phyloP scores from a whole-genome alignment of 2,113 vertebrate species.

The Triplophysa tibetana region DNA sequence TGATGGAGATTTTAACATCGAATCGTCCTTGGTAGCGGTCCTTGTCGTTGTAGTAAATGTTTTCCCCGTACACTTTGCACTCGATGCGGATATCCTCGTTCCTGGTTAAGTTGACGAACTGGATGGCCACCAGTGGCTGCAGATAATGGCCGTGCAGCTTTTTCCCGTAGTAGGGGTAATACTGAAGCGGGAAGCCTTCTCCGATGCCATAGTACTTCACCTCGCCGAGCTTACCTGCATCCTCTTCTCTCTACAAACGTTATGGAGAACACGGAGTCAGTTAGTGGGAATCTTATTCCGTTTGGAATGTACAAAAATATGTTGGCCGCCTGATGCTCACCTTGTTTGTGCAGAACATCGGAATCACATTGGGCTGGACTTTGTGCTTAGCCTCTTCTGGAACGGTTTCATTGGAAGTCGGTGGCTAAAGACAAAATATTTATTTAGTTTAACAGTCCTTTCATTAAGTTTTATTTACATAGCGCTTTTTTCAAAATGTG shows the following conservation, averaged over 20 bases:
- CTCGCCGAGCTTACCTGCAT: slow-evolving; percentile 76
- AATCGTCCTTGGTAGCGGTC: slow-evolving; percentile 98
- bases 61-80: slow-evolving; percentile 87
- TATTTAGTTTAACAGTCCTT: not conserved
- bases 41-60: slow-evolving; percentile 92
- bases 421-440: slow-evolving; percentile 71
- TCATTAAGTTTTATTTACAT: too few species aligned
- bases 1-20: slow-evolving; percentile 83
- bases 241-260: slow-evolving; percentile 81
- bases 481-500: too few species aligned
- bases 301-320: not conserved
- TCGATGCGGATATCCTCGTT: slow-evolving; percentile 84
- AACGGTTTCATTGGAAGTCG: slow-evolving; percentile 72
- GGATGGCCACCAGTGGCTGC: slow-evolving; percentile 91
- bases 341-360: slow-evolving; percentile 84
- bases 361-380: slow-evolving; percentile 80
- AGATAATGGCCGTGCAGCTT: slow-evolving; percentile 86
- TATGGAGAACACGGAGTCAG: not conserved
- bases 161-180: slow-evolving; percentile 96
- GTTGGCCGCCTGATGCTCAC: slow-evolving; percentile 64
- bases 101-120: slow-evolving; percentile 87
- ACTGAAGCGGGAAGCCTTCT: slow-evolving; percentile 88
- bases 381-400: slow-evolving; percentile 72
- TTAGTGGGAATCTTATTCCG: not conserved
- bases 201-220: slow-evolving; percentile 85